These are phyloP conservation scores for Caenorhabditis sp. DNA, from an alignment of 2,888 invertebrate genomes.

Conservation along the genomic window DNA sequence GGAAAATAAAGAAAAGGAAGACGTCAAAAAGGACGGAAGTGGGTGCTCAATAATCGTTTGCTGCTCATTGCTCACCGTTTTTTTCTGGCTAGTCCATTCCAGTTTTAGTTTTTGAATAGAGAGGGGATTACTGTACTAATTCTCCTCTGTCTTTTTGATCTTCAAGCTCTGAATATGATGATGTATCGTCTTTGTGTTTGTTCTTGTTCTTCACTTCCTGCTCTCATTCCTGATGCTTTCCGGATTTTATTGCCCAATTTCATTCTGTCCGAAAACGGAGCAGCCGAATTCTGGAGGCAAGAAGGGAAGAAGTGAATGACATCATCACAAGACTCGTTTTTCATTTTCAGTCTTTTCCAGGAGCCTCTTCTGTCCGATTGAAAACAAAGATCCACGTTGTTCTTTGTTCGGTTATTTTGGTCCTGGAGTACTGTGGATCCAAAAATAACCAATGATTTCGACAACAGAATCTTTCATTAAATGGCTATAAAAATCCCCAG, in stretches of 20 bases:
- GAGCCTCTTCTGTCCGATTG: background rate
- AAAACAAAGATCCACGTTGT: constrained; percentile 17
- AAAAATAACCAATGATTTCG: background rate
- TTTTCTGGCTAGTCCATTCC: constrained; percentile 22
- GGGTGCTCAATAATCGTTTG: constrained; percentile 44
- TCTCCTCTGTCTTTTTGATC: constrained; percentile 29
- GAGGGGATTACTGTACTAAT: constrained; percentile 46
- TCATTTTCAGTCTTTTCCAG: constrained; percentile 32
- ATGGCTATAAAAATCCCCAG: background rate
- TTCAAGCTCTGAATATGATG: constrained; percentile 23
- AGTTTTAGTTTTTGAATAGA: constrained; percentile 29
- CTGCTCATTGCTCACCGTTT: constrained; percentile 36
- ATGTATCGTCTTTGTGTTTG: constrained; percentile 30
- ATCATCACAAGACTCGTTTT: constrained; percentile 45
- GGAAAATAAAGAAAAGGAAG: constrained; percentile 16
- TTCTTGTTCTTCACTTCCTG: constrained; percentile 29
- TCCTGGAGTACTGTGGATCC: constrained; percentile 14
- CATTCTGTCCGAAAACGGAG: constrained; percentile 24
- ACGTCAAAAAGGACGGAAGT: constrained; percentile 45
- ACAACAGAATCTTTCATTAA: constrained; percentile 11
- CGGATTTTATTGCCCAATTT: constrained; percentile 47
- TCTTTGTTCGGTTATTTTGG: constrained; percentile 18
- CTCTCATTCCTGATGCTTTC: constrained; percentile 34
- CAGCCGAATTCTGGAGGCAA: constrained; percentile 14
- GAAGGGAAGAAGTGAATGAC: constrained; percentile 29